These are phyloP conservation scores for Lithobius niger DNA, from an alignment of 1,140 invertebrate species.

Conservation along the genomic window DNA sequence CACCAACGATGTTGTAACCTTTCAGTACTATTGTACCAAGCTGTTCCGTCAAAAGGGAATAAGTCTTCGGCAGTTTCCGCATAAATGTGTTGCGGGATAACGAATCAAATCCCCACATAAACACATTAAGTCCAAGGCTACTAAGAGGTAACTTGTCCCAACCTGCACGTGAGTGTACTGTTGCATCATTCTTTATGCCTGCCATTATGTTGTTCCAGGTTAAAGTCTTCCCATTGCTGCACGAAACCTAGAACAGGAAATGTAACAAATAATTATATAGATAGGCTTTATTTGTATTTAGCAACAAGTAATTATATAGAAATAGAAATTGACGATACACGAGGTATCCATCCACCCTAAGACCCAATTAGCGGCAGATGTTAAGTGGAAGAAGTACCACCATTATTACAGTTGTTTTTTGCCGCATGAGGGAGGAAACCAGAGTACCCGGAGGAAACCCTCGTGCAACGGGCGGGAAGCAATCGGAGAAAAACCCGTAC, in stretches of 20 bases:
- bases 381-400: too few species aligned
- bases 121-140: slow-evolving; percentile 51
- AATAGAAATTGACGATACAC: too few species aligned
- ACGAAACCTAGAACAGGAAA: slow-evolving; percentile 43
- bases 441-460: too few species aligned
- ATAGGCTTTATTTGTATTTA: too few species aligned
- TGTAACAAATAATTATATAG: too few species aligned
- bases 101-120: slow-evolving; percentile 87
- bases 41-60: slow-evolving; percentile 53
- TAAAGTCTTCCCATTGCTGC: neutral
- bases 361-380: too few species aligned
- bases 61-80: slow-evolving; percentile 66
- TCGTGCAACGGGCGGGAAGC: too few species aligned
- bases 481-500: too few species aligned
- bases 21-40: slow-evolving; percentile 54
- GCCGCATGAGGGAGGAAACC: too few species aligned
- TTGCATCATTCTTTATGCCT: slow-evolving; percentile 38
- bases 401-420: too few species aligned
- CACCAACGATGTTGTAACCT: slow-evolving; percentile 61
- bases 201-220: slow-evolving; percentile 46
- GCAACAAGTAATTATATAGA: too few species aligned
- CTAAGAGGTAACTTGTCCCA: slow-evolving; percentile 39
- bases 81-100: slow-evolving; percentile 74
- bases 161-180: slow-evolving; percentile 30
- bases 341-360: too few species aligned